Conservation (phyloP, 2,888 invertebrate species). For the Acholoe squamosa region DNA sequence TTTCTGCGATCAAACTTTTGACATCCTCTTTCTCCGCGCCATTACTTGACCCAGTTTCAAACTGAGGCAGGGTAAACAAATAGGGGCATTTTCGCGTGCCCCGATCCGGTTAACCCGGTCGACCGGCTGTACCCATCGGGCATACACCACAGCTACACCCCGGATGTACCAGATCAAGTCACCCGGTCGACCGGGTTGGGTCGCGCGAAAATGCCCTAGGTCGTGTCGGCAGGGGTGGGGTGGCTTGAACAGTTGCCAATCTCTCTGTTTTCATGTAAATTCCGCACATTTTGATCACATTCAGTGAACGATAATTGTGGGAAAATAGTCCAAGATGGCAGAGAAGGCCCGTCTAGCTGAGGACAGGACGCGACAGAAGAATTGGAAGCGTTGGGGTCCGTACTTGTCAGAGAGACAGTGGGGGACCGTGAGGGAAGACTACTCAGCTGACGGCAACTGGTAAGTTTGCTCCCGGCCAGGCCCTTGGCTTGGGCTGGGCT, state of each 20-base stretch:
- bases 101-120: no score
- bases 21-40: not conserved
- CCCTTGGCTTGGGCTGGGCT: no score
- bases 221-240: not conserved
- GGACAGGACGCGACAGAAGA: conserved; percentile 45
- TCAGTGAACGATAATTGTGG: not conserved
- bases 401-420: conserved; percentile 83
- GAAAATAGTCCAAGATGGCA: not conserved
- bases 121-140: no score
- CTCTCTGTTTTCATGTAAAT: not conserved
- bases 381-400: conserved; percentile 83
- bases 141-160: no score
- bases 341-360: conserved; percentile 39
- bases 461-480: conserved; percentile 63
- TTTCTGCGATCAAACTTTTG: not conserved
- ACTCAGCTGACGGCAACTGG: conserved; percentile 80
- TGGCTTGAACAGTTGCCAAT: not conserved
- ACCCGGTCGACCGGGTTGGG: no score
- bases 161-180: no score
- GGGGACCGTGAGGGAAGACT: conserved; percentile 83
- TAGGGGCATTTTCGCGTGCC: no score
- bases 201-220: not conserved
- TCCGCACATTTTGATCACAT: not conserved
- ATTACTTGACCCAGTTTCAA: conserved; percentile 11
- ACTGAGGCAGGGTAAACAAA: not conserved